Conservation (phyloP, 2,797 vertebrate genomes). For the Steatocranus sp. region DNA sequence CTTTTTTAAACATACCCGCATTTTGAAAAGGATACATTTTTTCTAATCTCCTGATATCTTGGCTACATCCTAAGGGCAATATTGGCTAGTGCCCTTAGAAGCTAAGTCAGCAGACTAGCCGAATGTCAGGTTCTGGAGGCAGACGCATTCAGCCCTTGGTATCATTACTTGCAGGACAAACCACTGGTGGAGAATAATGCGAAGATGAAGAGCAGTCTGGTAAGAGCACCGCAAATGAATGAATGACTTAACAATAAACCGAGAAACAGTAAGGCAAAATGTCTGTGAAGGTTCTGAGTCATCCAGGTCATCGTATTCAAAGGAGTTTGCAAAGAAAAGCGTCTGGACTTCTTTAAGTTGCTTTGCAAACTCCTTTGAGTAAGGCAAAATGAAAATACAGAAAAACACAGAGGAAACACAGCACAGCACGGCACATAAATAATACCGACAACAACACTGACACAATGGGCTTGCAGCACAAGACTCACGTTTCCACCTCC, state of each 20-base stretch:
- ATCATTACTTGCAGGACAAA: conserved; percentile 17
- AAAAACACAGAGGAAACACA: not conserved
- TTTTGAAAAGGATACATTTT: not conserved
- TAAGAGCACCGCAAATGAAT: not conserved
- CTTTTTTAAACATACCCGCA: not conserved
- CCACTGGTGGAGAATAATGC: not conserved
- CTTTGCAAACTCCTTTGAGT: no score
- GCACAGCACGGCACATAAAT: conserved; percentile 19
- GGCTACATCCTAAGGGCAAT: not conserved
- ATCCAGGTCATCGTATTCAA: no score
- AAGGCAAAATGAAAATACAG: not conserved
- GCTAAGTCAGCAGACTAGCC: not conserved
- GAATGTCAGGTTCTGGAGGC: not conserved
- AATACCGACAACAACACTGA: conserved; percentile 33
- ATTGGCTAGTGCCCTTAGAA: not conserved
- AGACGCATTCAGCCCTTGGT: not conserved
- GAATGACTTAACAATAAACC: not conserved
- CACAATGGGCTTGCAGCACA: conserved; percentile 48
- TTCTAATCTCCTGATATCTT: not conserved
- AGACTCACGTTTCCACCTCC: conserved; percentile 76
- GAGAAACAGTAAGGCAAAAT: not conserved
- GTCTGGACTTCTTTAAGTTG: no score
- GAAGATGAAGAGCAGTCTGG: not conserved
- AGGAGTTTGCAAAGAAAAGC: no score
- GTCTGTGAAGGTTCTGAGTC: no score